phyloP scores from a whole-genome alignment of 2,888 invertebrate genomes.

The Boloria euphrosyne region DNA sequence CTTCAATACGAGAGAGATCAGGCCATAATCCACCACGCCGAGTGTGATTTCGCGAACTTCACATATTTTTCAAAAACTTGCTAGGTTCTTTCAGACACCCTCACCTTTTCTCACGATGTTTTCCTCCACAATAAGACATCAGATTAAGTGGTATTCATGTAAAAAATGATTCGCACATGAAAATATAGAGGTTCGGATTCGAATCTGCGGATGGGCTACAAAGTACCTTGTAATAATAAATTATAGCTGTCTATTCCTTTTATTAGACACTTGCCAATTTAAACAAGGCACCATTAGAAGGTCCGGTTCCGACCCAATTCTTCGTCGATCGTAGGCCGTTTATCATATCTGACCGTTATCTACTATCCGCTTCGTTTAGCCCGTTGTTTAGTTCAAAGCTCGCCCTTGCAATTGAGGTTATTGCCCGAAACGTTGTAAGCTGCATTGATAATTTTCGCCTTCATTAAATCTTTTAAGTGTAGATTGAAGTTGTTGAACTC shows the following conservation, averaged over 20 bases:
- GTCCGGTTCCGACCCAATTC: constrained; percentile 61
- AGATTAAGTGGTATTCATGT: no score
- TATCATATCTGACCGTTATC: constrained; percentile 66
- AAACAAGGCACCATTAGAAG: constrained; percentile 41
- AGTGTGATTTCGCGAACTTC: no score
- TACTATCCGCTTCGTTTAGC: constrained; percentile 56
- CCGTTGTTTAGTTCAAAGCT: constrained; percentile 57
- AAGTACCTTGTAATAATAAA: no score
- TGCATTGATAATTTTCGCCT: neutral
- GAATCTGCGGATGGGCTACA: no score
- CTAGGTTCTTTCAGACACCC: no score
- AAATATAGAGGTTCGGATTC: no score
- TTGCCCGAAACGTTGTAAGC: constrained; percentile 24
- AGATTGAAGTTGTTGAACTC: neutral
- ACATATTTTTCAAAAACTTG: no score
- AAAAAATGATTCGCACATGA: no score
- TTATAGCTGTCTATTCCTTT: neutral
- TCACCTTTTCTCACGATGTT: no score
- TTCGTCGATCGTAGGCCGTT: constrained; percentile 50
- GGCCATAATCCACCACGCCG: no score
- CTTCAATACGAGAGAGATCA: no score
- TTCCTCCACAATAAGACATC: no score
- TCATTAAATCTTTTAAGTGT: constrained; percentile 1
- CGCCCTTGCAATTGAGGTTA: constrained; percentile 47
- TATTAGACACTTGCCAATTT: constrained; percentile 14